Evolutionary conservation across 2,888 invertebrate species (phyloP), one percentile per base, ranked within the genome.

Genomic region (Teleiodes luculella): DNA sequence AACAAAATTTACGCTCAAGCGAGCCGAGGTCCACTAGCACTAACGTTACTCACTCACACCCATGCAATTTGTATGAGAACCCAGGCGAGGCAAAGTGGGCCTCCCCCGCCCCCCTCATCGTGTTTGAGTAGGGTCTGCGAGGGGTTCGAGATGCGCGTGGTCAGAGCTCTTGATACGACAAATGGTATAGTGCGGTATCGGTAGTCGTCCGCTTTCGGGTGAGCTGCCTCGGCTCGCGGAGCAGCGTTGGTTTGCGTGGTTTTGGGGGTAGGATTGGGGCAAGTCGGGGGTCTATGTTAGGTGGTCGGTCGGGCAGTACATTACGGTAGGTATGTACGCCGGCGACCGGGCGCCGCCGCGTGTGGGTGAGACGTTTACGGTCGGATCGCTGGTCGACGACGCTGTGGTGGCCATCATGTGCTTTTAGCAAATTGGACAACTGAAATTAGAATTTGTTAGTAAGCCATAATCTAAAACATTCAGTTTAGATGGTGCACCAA

Each of bases 291-390:
- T 73, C 83, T 52, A 53, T 16, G 8, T 57, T 53, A 1, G 59
- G 52, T 78, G 83, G 86, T 28, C 57, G 61, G 59, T 59, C 39
- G 55, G 60, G 70, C 68, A 74, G 78, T 80, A 78, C 78, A 80
- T 82, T 80, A 76, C 70, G 76, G 82, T 86, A 76, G 81, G 82
- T 86, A 81, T 79, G 80, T 82, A 11, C 80, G 78, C 78, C 82
- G 83, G 83, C 82, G 76, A 85, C 74, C 72, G 81, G 80, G 81
- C 78, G 82, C 80, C 83, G 80, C 82, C 78, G 82, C 80, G 83
- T 83, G 86, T 87, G 88, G 86, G 88, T 82, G 86, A 88, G 88
- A 88, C 88, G 87, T 88, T 88, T 87, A 88, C 87, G 87, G 87
- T 83, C 75, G 86, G 83, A 83, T 85, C 86, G 87, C 86, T 47